These are phyloP conservation scores for Mirza zaza DNA, from an alignment of 2,113 vertebrate genomes.

Conservation along the genomic window DNA sequence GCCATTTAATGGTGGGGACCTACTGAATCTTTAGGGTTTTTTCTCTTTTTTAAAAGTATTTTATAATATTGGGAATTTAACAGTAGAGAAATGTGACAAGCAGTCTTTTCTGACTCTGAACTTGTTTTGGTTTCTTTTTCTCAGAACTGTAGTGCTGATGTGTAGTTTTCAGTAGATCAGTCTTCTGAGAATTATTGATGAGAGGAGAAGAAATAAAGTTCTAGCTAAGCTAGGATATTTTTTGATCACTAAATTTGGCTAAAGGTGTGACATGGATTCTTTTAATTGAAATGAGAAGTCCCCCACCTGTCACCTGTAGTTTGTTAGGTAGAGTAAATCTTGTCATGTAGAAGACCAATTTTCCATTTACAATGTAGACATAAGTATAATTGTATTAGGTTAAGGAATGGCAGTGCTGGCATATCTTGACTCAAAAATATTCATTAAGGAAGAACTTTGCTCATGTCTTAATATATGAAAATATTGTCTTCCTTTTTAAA, in stretches of 20 bases:
- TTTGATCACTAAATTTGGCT: neutral
- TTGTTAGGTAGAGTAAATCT: neutral
- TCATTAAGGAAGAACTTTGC: neutral
- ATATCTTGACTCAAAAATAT: neutral
- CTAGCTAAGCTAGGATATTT: neutral
- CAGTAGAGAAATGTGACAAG: neutral
- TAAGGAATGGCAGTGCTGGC: neutral
- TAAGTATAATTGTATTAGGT: neutral
- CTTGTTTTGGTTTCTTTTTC: constrained; percentile 58
- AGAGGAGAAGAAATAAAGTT: neutral
- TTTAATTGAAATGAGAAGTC: neutral
- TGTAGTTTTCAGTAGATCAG: neutral
- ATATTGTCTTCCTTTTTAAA: neutral
- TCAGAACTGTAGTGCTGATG: constrained; percentile 13
- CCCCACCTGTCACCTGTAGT: neutral
- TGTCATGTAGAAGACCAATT: neutral
- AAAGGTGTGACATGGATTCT: neutral
- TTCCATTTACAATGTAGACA: neutral
- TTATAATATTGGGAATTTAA: neutral
- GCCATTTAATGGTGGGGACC: neutral
- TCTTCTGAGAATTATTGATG: neutral
- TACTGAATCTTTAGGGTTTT: neutral
- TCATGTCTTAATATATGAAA: neutral
- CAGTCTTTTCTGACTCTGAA: neutral
- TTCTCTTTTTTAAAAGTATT: neutral